Conservation (phyloP, 2,797 vertebrate genomes). For the Leptodactylus fallax region DNA sequence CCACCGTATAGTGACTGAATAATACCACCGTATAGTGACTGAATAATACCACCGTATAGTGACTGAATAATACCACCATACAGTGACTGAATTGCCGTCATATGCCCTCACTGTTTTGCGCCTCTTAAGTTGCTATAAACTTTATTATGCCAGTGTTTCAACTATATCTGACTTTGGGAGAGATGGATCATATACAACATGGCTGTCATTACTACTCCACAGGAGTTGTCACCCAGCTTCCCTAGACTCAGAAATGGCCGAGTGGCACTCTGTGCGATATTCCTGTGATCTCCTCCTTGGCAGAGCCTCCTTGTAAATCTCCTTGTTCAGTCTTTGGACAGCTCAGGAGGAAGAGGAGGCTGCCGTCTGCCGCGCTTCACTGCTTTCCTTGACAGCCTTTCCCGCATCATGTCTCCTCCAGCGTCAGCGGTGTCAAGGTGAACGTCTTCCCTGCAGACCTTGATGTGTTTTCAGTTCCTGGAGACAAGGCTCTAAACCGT, state of each 20-base stretch:
- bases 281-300: background rate
- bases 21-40: too few species aligned
- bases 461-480: background rate
- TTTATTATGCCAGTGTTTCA: too few species aligned
- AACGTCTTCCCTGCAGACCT: background rate
- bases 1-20: too few species aligned
- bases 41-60: too few species aligned
- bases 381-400: slow-evolving; percentile 1
- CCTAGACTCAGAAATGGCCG: background rate
- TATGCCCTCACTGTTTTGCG: too few species aligned
- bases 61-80: too few species aligned
- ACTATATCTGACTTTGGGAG: too few species aligned
- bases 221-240: background rate
- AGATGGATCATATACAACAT: too few species aligned
- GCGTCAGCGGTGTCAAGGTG: background rate
- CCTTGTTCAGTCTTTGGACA: background rate
- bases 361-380: background rate
- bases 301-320: background rate
- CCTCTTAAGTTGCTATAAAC: too few species aligned
- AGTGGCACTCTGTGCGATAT: too few species aligned
- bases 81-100: too few species aligned
- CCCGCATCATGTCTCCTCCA: background rate
- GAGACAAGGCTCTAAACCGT: background rate
- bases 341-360: background rate
- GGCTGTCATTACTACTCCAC: too few species aligned